A percentile compares a stretch with the other conserved stretches of the same genome.
Conservation (phyloP, 2,113 vertebrate genomes). For the Myotis brandtii region DNA sequence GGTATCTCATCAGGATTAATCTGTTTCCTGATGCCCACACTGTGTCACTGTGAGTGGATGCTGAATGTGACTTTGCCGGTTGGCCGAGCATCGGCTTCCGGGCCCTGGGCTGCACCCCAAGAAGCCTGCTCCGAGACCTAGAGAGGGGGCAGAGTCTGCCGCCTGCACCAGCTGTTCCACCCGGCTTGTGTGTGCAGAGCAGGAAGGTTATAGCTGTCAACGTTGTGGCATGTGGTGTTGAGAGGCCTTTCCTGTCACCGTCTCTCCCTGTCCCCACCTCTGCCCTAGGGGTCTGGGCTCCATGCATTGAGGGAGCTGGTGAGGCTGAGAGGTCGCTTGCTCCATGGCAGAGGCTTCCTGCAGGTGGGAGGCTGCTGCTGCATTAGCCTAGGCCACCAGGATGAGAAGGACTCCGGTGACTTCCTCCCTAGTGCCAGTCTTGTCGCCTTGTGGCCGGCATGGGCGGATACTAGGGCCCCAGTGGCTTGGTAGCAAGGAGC, state of each 20-base stretch:
- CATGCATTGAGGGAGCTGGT: not conserved
- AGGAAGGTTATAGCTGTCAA: not conserved
- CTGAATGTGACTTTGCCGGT: not conserved
- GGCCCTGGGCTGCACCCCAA: not conserved
- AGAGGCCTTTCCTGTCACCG: not conserved
- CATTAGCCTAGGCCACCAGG: not conserved
- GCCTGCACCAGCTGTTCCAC: not conserved
- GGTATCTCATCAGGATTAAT: not conserved
- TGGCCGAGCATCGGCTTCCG: not conserved
- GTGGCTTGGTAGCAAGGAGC: not conserved
- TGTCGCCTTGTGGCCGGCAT: not conserved
- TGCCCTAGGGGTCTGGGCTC: not conserved
- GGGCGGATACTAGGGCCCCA: accelerated
- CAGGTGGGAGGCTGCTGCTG: not conserved
- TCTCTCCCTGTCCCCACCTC: not conserved
- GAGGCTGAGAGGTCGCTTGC: not conserved
- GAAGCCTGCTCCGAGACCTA: not conserved
- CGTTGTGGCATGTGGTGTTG: not conserved
- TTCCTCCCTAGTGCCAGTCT: not conserved
- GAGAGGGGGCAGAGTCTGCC: not conserved
- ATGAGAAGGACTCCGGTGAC: not conserved
- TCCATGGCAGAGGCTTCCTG: not conserved
- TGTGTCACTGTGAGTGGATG: not conserved
- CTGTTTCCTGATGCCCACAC: not conserved
- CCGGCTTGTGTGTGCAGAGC: not conserved